Evolutionary conservation across 2,888 invertebrate species (phyloP).

Genomic region (Macrophya alboannulata): DNA sequence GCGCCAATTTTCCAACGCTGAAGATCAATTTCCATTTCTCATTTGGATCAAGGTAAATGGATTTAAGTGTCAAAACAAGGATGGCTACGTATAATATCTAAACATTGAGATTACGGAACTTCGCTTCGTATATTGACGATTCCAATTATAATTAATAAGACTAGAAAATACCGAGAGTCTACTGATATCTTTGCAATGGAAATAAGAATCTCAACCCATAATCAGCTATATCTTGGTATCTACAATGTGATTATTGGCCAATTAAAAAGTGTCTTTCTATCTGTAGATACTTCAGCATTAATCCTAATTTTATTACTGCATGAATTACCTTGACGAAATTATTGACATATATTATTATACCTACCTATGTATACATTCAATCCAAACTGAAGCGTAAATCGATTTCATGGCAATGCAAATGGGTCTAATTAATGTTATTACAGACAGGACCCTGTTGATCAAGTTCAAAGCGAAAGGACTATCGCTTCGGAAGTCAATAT

Average conservation of each 20-base stretch:
- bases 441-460: background rate
- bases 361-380: background rate
- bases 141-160: conserved; percentile 29
- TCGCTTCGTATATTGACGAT: background rate
- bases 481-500: background rate
- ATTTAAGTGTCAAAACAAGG: background rate
- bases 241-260: background rate
- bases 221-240: background rate
- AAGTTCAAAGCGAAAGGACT: conserved; percentile 3
- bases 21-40: conserved; percentile 7
- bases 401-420: too few species aligned
- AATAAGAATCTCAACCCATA: background rate
- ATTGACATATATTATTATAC: background rate
- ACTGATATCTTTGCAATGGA: background rate
- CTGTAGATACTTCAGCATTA: background rate
- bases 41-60: background rate
- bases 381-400: background rate
- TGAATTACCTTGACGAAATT: background rate
- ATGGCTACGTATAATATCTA: background rate
- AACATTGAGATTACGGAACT: background rate
- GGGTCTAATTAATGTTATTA: background rate
- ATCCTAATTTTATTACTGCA: too few species aligned
- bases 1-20: background rate
- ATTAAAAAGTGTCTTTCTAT: background rate
- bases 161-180: background rate